Conservation (phyloP, 1,140 invertebrate genomes). For the Colletes latitarsis region DNA sequence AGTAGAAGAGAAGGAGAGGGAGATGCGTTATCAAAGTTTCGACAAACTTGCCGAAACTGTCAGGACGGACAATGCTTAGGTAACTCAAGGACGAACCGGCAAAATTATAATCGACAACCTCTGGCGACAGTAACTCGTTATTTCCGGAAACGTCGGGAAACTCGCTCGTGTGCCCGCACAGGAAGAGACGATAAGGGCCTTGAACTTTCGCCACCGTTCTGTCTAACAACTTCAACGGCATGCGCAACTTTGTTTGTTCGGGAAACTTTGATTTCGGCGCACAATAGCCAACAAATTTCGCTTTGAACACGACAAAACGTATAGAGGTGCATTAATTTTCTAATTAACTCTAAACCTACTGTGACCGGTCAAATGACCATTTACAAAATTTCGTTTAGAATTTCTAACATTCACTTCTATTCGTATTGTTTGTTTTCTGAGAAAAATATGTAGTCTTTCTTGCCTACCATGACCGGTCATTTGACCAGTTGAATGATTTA, state of each 20-base stretch:
- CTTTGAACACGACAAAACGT: slow-evolving; percentile 13
- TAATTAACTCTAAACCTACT: background rate
- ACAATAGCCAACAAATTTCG: slow-evolving; percentile 28
- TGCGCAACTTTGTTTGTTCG: slow-evolving; percentile 42
- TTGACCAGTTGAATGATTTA: no score
- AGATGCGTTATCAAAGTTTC: background rate
- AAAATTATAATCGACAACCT: slow-evolving; percentile 46
- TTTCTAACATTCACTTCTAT: no score
- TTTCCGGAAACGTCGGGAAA: slow-evolving; percentile 42
- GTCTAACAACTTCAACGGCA: slow-evolving; percentile 16
- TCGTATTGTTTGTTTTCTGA: no score
- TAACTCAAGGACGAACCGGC: background rate
- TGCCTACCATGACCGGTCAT: no score
- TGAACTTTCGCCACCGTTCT: slow-evolving; percentile 22
- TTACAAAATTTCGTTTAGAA: no score
- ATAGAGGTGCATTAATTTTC: slow-evolving; percentile 9
- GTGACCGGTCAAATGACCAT: no score
- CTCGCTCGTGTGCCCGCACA: slow-evolving; percentile 12
- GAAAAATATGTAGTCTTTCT: no score
- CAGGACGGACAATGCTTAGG: background rate
- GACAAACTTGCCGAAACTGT: slow-evolving; percentile 4
- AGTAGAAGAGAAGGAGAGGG: background rate
- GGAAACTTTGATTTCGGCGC: slow-evolving; percentile 41
- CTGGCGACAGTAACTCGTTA: slow-evolving; percentile 36
- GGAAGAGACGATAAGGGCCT: slow-evolving; percentile 43